A percentile compares a stretch with the other conserved stretches of the same genome.
Conservation (phyloP, 2,797 vertebrate species). For the Apogon talboti region DNA sequence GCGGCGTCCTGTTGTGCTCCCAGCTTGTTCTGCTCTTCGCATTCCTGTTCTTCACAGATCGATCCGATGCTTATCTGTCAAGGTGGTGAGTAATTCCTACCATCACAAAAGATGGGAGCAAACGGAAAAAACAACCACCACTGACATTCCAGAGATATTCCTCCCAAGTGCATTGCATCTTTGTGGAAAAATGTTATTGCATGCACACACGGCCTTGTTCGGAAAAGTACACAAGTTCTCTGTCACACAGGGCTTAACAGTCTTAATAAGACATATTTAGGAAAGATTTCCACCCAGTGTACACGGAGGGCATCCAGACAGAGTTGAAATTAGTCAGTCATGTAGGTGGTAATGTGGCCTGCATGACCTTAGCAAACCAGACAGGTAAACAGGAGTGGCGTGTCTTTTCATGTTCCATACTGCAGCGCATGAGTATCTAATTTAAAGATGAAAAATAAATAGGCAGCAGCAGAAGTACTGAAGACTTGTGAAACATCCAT, state of each 20-base stretch:
- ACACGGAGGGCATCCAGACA: conserved; percentile 61
- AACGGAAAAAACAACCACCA: conserved; percentile 73
- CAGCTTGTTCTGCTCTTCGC: conserved; percentile 62
- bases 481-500: conserved; percentile 15
- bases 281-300: conserved; percentile 63
- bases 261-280: conserved; percentile 65
- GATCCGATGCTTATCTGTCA: conserved; percentile 81
- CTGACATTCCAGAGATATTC: conserved; percentile 81
- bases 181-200: conserved; percentile 77
- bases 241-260: conserved; percentile 64
- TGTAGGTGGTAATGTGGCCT: conserved; percentile 63
- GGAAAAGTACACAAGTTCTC: conserved; percentile 76
- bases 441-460: conserved; percentile 71
- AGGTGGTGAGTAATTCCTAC: conserved; percentile 82
- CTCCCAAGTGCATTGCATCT: conserved; percentile 78
- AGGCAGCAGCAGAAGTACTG: conserved; percentile 34
- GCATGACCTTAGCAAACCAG: conserved; percentile 73
- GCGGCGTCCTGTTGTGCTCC: conserved; percentile 38
- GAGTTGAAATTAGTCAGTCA: conserved; percentile 61
- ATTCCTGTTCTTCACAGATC: conserved; percentile 77
- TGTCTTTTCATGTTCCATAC: conserved; percentile 65
- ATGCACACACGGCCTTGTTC: conserved; percentile 54
- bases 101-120: conserved; percentile 81
- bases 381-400: conserved; percentile 75
- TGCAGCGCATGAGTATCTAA: conserved; percentile 59